A percentile compares a stretch with the other conserved stretches of the same genome.
Conservation (phyloP, 2,113 vertebrate genomes). For the Hoplias malabaricus region DNA sequence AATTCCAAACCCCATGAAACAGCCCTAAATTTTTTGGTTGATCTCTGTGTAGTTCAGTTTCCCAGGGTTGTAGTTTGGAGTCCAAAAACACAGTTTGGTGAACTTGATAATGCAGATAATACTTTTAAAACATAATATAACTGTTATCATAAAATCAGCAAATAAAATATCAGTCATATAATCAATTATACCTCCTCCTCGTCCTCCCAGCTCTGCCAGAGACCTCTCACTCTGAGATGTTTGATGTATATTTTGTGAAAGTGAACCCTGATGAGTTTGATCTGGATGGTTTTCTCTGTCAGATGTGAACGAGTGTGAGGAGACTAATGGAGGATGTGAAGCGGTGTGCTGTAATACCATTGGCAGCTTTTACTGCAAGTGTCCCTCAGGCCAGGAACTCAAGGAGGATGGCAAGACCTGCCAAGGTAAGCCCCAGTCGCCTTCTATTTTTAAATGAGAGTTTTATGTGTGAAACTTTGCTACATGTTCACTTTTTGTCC, state of each 20-base stretch:
- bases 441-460: background rate
- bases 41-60: background rate
- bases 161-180: too few species aligned
- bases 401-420: slow-evolving; percentile 74
- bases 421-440: slow-evolving; percentile 66
- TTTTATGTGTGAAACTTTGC: background rate
- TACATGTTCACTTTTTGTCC: background rate
- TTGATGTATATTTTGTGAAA: background rate
- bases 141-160: too few species aligned
- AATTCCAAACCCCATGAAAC: background rate
- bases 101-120: too few species aligned
- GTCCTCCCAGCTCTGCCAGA: background rate
- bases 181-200: too few species aligned
- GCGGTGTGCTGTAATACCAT: slow-evolving; percentile 78
- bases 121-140: too few species aligned
- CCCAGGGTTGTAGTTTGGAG: background rate
- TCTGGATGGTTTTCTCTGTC: slow-evolving; percentile 22
- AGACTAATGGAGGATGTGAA: slow-evolving; percentile 74
- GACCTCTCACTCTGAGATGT: background rate
- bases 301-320: slow-evolving; percentile 80
- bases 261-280: background rate
- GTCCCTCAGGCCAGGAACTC: slow-evolving; percentile 68
- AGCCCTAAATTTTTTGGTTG: background rate
- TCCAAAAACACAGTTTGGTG: too few species aligned
- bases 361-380: slow-evolving; percentile 83